Conservation (phyloP, 1,140 invertebrate genomes). For the Micrasema longulum region DNA sequence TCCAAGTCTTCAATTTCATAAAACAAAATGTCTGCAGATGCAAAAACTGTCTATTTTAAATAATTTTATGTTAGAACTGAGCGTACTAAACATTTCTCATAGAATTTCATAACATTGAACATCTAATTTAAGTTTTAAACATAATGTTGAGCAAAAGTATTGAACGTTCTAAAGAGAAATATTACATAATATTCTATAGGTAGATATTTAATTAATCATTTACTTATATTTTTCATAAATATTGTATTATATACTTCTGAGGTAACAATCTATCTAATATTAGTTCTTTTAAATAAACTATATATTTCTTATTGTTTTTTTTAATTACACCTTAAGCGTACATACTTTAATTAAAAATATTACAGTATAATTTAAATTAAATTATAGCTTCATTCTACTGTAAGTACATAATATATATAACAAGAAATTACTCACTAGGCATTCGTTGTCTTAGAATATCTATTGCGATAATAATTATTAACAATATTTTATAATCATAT, state of each 20-base stretch:
- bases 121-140: constrained; percentile 10
- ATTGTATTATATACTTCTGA: not conserved
- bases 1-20: constrained; percentile 40
- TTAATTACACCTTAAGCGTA: not conserved
- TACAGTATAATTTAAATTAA: constrained; percentile 17
- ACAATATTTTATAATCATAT: constrained; percentile 1
- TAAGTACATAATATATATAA: constrained; percentile 8
- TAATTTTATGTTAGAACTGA: not conserved
- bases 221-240: no score
- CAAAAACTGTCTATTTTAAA: not conserved
- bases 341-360: not conserved
- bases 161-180: constrained; percentile 16
- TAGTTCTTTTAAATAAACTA: constrained; percentile 1
- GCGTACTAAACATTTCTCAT: not conserved
- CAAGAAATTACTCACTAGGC: constrained; percentile 16
- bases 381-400: no score
- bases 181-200: not conserved
- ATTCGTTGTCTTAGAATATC: constrained; percentile 35
- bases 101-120: constrained; percentile 1
- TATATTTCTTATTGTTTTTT: no score
- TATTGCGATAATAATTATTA: constrained; percentile 28
- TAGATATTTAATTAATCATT: no score
- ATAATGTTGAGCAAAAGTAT: constrained; percentile 27
- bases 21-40: not conserved
- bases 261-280: constrained; percentile 6